A percentile compares a stretch with the other conserved stretches of the same genome.
Conservation (phyloP, 2,888 invertebrate species). For the Cordilura impudica region DNA sequence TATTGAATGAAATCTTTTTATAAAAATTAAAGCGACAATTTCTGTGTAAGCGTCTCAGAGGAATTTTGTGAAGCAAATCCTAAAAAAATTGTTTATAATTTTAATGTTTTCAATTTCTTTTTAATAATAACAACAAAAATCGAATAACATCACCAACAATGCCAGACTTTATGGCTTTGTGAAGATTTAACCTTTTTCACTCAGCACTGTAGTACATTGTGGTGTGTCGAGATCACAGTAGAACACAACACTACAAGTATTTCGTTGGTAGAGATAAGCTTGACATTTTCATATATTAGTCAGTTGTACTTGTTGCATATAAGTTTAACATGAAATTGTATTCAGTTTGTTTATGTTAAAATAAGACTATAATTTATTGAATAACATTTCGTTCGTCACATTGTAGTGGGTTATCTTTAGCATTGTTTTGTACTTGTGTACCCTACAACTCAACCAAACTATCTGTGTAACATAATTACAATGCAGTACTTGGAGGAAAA, state of each 20-base stretch:
- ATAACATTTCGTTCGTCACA: neutral
- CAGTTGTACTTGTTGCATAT: conserved; percentile 38
- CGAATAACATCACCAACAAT: neutral
- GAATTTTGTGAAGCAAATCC: conserved; percentile 49
- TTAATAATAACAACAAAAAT: neutral
- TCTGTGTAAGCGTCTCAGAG: conserved; percentile 45
- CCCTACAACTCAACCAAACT: neutral
- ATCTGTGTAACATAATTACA: no score
- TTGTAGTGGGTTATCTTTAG: neutral
- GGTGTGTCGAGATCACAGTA: neutral
- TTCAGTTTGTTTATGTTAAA: conserved; percentile 46
- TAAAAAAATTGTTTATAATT: conserved; percentile 55
- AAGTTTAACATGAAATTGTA: conserved; percentile 3
- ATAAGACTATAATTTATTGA: conserved; percentile 42
- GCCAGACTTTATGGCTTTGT: conserved; percentile 52
- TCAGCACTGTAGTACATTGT: conserved; percentile 38
- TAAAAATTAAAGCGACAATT: conserved; percentile 41
- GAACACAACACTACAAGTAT: neutral
- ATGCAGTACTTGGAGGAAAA: no score
- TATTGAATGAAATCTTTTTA: conserved; percentile 33
- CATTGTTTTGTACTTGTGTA: neutral
- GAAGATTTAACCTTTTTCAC: conserved; percentile 51
- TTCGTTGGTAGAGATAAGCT: conserved; percentile 40
- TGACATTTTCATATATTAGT: conserved; percentile 27
- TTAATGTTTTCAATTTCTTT: conserved; percentile 38